These are phyloP conservation scores for Columba janthina DNA, from an alignment of 2,113 vertebrate genomes.

Conservation along the genomic window DNA sequence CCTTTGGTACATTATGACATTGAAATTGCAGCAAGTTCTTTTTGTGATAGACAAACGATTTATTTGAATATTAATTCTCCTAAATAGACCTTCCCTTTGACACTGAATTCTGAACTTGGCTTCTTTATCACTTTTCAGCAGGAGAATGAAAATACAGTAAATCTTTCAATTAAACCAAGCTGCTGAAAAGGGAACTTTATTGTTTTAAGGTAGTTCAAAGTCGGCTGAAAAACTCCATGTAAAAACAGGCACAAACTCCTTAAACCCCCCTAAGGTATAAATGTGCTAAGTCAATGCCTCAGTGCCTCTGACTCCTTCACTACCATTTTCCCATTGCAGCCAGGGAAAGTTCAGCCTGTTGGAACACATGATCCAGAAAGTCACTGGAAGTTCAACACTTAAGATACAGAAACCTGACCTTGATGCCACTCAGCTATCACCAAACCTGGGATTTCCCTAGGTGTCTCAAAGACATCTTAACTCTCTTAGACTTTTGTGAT, in stretches of 20 bases:
- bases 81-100: neutral
- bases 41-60: neutral
- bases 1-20: fast-evolving
- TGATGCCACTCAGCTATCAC: neutral
- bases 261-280: neutral
- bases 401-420: neutral
- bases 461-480: neutral
- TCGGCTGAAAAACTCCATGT: neutral
- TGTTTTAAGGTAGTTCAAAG: conserved; percentile 50
- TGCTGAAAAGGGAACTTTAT: conserved; percentile 7
- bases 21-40: neutral
- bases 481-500: neutral
- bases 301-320: neutral
- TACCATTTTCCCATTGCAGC: neutral
- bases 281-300: neutral
- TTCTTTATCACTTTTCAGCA: neutral
- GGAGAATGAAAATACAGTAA: conserved; percentile 21
- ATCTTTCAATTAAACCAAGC: neutral
- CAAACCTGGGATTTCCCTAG: neutral
- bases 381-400: neutral
- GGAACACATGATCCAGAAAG: neutral
- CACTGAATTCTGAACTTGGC: neutral
- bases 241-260: conserved; percentile 3
- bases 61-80: neutral
- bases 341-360: neutral